Base-by-base conservation (phyloP, 2,888 invertebrate species). In the Idaea dimidiata region DNA sequence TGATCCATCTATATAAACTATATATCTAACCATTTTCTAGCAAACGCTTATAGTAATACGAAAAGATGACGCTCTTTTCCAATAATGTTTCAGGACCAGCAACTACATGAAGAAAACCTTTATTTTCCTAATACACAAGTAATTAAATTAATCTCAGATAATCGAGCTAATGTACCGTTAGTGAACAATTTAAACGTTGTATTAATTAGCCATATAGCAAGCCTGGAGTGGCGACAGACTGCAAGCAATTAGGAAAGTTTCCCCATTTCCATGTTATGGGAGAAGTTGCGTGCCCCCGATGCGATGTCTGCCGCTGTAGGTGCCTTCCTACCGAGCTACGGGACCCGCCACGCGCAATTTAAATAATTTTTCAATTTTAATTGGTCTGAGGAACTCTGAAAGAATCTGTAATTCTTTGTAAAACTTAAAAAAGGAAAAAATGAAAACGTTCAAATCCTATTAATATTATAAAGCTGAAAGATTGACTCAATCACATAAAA, bases 251-350 rank as follows among this genome's bases (percentile, higher is more conserved):
- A 18, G 31, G 17, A 32, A 61, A 59, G 65, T 69, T 73, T 69
- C 59, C 65, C 74, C 69, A 67, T 64, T 71, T 73, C 67, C 66
- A 69, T 65, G 57, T 69, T 71, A 66, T 65, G 63, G 60, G 31
- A 61, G 65, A 59, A 43, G 43, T 43, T 43, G 8, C 10, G 43
- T 43, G 43, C 43, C 43, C 33, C 43, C 43, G 14, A 8, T 10
- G 24, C 24, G 24, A 24, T 24, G 24, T 24, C 24, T 24, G 24
- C 24, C 24, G 3, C 24, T 5, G 24, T 24, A 24, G 24, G 24
- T 24, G 5, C 24, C 24, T 24, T n/a, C n/a, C n/a, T n/a, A n/a
- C 32, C 32, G 6, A 32, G 43, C 43, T 24, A 24, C 10, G 43
- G 2, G 3, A 43, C 8, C 43, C 8, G 43, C 8, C 3, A 33